These are phyloP conservation scores for Podarcis cretensis DNA, from an alignment of 2,113 vertebrate genomes.

Conservation along the genomic window DNA sequence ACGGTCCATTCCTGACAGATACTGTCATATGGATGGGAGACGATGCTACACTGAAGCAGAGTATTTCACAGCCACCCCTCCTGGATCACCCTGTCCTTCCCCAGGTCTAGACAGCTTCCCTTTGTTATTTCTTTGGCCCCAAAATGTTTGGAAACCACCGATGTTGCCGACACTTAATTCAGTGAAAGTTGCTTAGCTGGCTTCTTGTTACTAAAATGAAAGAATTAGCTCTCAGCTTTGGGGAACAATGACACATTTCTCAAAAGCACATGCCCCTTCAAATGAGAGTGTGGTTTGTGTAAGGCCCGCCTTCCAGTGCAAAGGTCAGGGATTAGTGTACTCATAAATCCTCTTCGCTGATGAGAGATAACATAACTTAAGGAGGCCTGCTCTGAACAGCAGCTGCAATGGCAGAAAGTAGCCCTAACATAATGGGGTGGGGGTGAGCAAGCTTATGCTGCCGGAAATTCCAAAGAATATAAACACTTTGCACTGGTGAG, in stretches of 20 bases:
- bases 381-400: not conserved
- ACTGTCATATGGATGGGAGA: not conserved
- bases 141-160: slow-evolving; percentile 32
- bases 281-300: not conserved
- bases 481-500: not conserved
- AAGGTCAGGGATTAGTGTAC: slow-evolving; percentile 20
- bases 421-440: slow-evolving; percentile 5
- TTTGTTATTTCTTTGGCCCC: not conserved
- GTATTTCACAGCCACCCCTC: not conserved
- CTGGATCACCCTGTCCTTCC: slow-evolving; percentile 18
- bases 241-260: slow-evolving; percentile 25
- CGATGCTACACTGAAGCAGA: not conserved
- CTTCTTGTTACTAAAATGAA: slow-evolving; percentile 31
- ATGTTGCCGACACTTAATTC: slow-evolving; percentile 39
- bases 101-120: not conserved
- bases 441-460: slow-evolving; percentile 19
- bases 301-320: not conserved
- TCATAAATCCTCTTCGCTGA: slow-evolving; percentile 24
- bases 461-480: slow-evolving; percentile 9
- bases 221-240: not conserved
- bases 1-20: not conserved
- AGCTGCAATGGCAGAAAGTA: slow-evolving; percentile 15
- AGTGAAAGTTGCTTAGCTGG: slow-evolving; percentile 40
- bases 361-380: slow-evolving; percentile 15
- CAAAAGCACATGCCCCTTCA: not conserved